Percentiles rank a stretch among this genome's conserved stretches.
Conservation (phyloP, 2,797 vertebrate species). For the Petrocephalus sullivani region DNA sequence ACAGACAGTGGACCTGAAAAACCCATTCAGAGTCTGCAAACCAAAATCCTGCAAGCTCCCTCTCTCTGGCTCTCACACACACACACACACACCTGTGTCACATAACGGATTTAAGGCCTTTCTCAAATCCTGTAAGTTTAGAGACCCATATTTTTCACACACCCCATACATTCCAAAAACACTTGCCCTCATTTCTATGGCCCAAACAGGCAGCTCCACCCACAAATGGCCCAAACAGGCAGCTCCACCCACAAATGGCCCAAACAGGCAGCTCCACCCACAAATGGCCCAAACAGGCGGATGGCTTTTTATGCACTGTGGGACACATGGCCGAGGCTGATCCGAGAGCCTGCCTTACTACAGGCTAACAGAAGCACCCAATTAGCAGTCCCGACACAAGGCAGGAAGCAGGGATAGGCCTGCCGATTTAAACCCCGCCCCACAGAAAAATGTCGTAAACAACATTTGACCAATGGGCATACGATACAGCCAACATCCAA, state of each 20-base stretch:
- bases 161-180: background rate
- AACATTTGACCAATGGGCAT: background rate
- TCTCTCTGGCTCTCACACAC: background rate
- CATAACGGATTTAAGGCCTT: background rate
- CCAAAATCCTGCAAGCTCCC: background rate
- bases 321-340: background rate
- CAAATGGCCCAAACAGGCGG: background rate
- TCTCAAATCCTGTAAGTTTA: background rate
- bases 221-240: background rate
- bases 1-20: background rate
- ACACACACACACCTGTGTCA: background rate
- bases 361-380: background rate
- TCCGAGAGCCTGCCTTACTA: background rate
- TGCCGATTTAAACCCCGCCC: background rate
- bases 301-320: background rate
- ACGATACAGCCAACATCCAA: background rate
- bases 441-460: background rate
- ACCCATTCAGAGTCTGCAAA: background rate
- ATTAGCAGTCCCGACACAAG: background rate
- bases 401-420: background rate
- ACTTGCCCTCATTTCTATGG: background rate
- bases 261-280: background rate
- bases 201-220: background rate
- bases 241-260: background rate
- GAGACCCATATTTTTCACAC: background rate